These are phyloP conservation scores for Syngnathus floridae DNA, from an alignment of 2,113 vertebrate genomes.

Conservation along the genomic window DNA sequence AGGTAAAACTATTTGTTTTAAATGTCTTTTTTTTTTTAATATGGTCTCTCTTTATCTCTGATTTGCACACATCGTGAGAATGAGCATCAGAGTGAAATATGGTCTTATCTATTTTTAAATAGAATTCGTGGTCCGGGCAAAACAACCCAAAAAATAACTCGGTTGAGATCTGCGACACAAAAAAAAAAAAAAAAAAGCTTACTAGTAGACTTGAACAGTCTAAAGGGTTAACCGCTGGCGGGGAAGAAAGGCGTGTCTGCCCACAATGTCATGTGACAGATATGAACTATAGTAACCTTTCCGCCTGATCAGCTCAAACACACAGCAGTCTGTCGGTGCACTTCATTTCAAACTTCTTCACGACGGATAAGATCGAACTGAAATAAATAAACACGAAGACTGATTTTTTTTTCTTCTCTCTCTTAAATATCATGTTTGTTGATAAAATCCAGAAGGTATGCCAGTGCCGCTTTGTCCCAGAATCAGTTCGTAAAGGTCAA, in stretches of 20 bases:
- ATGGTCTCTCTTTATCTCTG: neutral
- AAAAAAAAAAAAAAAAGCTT: slow-evolving; percentile 9
- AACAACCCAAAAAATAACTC: neutral
- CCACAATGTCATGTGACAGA: slow-evolving; percentile 46
- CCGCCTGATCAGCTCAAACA: slow-evolving; percentile 16
- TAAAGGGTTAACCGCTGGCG: slow-evolving; percentile 55
- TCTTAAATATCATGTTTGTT: neutral
- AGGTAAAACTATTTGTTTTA: neutral
- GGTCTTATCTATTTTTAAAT: neutral
- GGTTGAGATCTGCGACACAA: slow-evolving; percentile 7
- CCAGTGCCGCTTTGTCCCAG: neutral
- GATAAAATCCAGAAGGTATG: neutral
- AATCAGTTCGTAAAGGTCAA: neutral
- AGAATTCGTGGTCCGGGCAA: neutral
- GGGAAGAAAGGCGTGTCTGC: slow-evolving; percentile 43
- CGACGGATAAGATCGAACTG: neutral
- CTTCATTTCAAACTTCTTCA: neutral
- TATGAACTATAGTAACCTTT: slow-evolving; percentile 64
- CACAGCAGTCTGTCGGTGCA: slow-evolving; percentile 1
- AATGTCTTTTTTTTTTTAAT: neutral
- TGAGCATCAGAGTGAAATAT: neutral
- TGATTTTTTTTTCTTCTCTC: neutral
- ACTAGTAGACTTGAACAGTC: slow-evolving; percentile 8
- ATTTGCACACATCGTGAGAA: neutral
- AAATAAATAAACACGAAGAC: neutral